Percentiles rank a stretch among this genome's conserved stretches.
These are phyloP conservation scores for Gallinago undulata DNA, from an alignment of 2,113 vertebrate genomes.

Conservation along the genomic window DNA sequence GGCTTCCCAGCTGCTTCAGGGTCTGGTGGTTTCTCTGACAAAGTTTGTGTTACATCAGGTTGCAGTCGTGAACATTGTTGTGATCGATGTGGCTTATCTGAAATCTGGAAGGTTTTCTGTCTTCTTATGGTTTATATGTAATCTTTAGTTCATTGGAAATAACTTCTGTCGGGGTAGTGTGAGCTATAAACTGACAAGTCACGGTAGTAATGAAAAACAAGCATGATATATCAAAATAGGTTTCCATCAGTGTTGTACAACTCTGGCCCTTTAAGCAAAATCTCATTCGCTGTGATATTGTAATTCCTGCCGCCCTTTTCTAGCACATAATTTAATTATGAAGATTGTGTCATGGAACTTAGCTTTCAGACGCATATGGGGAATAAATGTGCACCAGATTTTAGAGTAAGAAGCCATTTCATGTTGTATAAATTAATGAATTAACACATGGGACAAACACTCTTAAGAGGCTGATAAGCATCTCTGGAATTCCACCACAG, in stretches of 20 bases:
- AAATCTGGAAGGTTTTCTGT: neutral
- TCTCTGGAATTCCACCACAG: neutral
- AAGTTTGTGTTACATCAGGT: neutral
- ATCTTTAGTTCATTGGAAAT: neutral
- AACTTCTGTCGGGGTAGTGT: neutral
- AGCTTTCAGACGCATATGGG: neutral
- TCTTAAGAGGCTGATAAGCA: neutral
- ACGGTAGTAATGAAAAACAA: neutral
- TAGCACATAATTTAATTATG: neutral
- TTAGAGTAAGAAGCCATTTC: slow-evolving; percentile 1
- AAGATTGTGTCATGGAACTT: slow-evolving; percentile 7
- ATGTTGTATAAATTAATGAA: neutral
- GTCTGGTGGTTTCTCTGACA: neutral
- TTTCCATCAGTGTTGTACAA: neutral
- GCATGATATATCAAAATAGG: neutral
- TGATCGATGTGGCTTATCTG: neutral
- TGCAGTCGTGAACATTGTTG: neutral
- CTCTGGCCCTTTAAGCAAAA: neutral
- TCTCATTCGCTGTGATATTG: neutral
- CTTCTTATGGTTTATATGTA: fast-evolving
- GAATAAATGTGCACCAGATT: neutral
- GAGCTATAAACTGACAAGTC: neutral
- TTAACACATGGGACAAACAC: neutral
- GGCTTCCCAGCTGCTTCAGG: neutral
- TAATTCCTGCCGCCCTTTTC: neutral